phyloP scores from a whole-genome alignment of 2,888 invertebrate genomes.

The Magallana nippona region DNA sequence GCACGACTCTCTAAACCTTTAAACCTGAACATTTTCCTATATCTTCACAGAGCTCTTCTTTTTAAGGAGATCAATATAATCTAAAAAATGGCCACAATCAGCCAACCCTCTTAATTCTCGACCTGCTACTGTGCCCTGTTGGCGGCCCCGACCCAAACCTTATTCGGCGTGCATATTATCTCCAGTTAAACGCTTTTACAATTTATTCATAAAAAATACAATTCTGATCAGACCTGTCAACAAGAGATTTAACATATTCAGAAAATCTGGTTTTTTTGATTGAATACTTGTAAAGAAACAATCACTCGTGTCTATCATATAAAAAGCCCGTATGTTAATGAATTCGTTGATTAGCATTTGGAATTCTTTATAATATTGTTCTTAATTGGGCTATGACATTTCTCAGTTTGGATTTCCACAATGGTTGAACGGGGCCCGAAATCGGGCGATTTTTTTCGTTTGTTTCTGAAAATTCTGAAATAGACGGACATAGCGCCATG shows the following conservation, averaged over 20 bases:
- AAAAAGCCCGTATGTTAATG: neutral
- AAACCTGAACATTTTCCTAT: no score
- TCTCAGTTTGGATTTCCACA: neutral
- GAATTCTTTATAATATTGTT: neutral
- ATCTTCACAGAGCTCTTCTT: no score
- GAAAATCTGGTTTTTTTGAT: slow-evolving; percentile 4
- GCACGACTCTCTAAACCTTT: no score
- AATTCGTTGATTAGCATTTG: slow-evolving; percentile 2
- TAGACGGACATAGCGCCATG: neutral
- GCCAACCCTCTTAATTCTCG: no score
- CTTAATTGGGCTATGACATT: neutral
- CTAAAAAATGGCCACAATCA: no score
- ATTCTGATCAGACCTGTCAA: neutral
- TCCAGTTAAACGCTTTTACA: neutral
- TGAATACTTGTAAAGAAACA: neutral
- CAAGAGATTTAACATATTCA: slow-evolving; percentile 1
- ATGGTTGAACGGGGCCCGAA: neutral
- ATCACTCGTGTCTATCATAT: neutral
- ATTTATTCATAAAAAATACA: slow-evolving; percentile 1
- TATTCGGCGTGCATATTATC: neutral
- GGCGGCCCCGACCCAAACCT: no score
- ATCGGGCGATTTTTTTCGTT: neutral
- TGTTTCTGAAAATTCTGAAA: neutral
- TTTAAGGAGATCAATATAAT: no score
- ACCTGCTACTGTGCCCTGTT: no score